A percentile compares a stretch with the other conserved stretches of the same genome.
phyloP scores from a whole-genome alignment of 2,113 vertebrate genomes.

The Colossoma macropomum region DNA sequence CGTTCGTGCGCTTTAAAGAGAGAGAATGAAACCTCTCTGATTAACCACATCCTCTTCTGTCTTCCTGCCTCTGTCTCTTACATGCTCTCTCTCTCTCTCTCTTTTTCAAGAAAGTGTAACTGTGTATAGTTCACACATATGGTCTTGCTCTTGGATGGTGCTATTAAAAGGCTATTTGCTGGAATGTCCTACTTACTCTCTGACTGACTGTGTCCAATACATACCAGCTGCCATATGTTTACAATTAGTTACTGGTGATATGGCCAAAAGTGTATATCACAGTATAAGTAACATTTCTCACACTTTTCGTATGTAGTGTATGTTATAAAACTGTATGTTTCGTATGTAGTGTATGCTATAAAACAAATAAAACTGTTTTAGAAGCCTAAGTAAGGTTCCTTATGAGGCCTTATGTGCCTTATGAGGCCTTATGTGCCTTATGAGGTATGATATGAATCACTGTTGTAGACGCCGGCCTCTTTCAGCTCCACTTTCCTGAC shows the following conservation, averaged over 20 bases:
- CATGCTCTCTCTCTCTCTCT: not conserved
- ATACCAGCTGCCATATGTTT: not conserved
- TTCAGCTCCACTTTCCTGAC: no score
- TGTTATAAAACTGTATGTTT: no score
- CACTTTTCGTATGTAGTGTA: no score
- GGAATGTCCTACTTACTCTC: not conserved
- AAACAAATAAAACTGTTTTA: no score
- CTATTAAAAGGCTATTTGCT: not conserved
- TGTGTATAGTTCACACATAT: not conserved
- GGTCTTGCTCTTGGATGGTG: not conserved
- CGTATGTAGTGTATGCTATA: no score
- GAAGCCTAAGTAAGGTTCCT: no score
- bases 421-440: no score
- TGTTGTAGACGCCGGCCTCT: no score
- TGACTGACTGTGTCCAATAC: not conserved
- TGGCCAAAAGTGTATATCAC: no score
- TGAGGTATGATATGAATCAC: no score
- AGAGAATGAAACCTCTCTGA: not conserved
- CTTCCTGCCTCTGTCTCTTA: not conserved
- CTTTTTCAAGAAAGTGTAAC: not conserved
- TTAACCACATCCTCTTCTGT: constrained; percentile 27
- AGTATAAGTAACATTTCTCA: no score
- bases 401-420: no score
- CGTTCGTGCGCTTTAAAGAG: not conserved
- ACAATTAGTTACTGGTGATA: not conserved